phyloP scores from a whole-genome alignment of 2,113 vertebrate species.

The Cynoglossus semilaevis region DNA sequence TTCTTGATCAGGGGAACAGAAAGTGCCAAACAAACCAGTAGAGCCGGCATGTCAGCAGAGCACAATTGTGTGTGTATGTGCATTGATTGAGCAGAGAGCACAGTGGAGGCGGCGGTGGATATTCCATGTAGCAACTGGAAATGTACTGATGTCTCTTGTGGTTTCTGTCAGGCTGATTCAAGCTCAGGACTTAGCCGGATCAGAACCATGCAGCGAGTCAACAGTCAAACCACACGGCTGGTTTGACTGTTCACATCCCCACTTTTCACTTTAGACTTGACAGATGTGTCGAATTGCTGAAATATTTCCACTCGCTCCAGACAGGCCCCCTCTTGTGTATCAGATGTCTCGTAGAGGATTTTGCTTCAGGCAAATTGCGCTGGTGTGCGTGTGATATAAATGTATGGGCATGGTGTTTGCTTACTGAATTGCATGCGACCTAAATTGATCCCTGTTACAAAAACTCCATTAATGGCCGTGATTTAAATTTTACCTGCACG shows the following conservation, averaged over 20 bases:
- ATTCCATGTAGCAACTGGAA: constrained; percentile 28
- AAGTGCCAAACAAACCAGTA: constrained; percentile 37
- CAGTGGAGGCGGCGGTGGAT: constrained; percentile 31
- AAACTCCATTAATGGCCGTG: constrained; percentile 49
- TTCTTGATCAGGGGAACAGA: constrained; percentile 2
- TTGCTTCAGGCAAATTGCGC: constrained; percentile 49
- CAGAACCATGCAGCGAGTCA: constrained; percentile 46
- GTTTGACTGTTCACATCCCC: constrained; percentile 54
- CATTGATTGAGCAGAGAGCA: constrained; percentile 11
- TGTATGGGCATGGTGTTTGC: constrained; percentile 23
- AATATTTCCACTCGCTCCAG: constrained; percentile 64
- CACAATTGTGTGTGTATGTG: constrained; percentile 15
- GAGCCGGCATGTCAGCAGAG: constrained; percentile 31
- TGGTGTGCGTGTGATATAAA: constrained; percentile 2
- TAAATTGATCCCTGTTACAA: constrained; percentile 49
- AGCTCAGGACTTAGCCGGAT: constrained; percentile 45
- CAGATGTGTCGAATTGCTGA: constrained; percentile 59
- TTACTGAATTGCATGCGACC: constrained; percentile 20
- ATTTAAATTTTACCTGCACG: constrained; percentile 63
- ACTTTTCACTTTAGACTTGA: constrained; percentile 63
- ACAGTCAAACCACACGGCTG: constrained; percentile 51
- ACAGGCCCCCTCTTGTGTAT: constrained; percentile 53
- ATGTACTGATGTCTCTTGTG: constrained; percentile 23
- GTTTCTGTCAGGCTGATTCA: constrained; percentile 50
- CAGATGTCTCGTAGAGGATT: constrained; percentile 60